A percentile compares a stretch with the other conserved stretches of the same genome.
These are phyloP conservation scores for Ophraella communa DNA, from an alignment of 2,888 invertebrate genomes.

Conservation along the genomic window DNA sequence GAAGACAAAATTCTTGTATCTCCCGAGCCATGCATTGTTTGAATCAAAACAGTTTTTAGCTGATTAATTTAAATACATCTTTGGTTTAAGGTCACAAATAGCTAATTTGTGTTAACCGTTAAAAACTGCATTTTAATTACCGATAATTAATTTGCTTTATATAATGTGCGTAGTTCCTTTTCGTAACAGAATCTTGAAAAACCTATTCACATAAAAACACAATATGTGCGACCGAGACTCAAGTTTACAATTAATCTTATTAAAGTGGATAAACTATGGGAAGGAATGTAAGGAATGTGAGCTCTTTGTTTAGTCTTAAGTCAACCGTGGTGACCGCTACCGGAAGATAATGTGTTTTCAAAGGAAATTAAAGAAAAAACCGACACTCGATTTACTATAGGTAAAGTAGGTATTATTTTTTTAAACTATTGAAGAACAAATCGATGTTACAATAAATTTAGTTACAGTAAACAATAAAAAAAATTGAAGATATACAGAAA, in stretches of 20 bases:
- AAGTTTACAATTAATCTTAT: constrained; percentile 35
- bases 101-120: neutral
- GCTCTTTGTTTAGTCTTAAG: constrained; percentile 43
- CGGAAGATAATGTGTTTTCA: constrained; percentile 36
- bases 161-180: neutral
- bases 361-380: constrained; percentile 35
- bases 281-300: constrained; percentile 48
- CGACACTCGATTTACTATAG: constrained; percentile 26
- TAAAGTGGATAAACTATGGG: constrained; percentile 42
- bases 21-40: too few species aligned
- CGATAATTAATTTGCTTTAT: neutral
- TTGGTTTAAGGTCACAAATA: too few species aligned
- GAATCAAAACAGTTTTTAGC: too few species aligned
- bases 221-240: constrained; percentile 27
- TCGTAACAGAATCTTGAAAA: neutral
- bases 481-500: too few species aligned
- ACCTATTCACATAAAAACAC: constrained; percentile 22
- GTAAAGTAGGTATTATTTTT: neutral
- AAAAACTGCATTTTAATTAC: neutral
- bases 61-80: too few species aligned
- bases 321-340: constrained; percentile 43
- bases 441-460: too few species aligned
- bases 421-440: too few species aligned
- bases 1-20: too few species aligned
- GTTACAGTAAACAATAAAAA: too few species aligned